Evolutionary conservation across 2,888 invertebrate species (phyloP).

Genomic region (Drosophila koepferae): DNA sequence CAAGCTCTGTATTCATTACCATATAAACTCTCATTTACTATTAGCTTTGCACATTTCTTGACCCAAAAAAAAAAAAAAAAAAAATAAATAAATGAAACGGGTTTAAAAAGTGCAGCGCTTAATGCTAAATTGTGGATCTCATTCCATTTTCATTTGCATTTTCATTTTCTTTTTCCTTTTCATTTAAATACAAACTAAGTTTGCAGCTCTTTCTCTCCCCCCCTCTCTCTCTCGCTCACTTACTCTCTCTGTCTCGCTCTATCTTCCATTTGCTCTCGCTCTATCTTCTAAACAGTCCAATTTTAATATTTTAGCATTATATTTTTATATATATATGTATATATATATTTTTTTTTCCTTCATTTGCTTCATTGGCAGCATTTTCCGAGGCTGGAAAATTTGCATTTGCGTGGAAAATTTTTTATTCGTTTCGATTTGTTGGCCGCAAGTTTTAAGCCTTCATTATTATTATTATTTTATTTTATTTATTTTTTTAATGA

Average conservation of each 20-base stretch:
- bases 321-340: conserved; percentile 29
- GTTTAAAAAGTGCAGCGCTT: conserved; percentile 23
- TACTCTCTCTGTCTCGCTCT: neutral
- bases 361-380: conserved; percentile 27
- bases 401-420: conserved; percentile 39
- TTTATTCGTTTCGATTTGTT: conserved; percentile 29
- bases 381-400: conserved; percentile 23
- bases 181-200: conserved; percentile 1
- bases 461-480: neutral
- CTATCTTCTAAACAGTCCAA: conserved; percentile 13
- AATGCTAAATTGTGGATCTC: conserved; percentile 16
- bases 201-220: neutral
- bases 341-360: conserved; percentile 27
- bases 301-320: conserved; percentile 29
- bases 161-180: conserved; percentile 5
- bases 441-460: conserved; percentile 68
- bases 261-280: neutral
- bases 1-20: neutral
- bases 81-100: neutral
- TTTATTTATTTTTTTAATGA: conserved; percentile 50
- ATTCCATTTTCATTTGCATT: conserved; percentile 22
- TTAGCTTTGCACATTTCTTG: conserved; percentile 2
- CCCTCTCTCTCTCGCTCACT: neutral
- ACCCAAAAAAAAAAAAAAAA: neutral
- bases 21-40: neutral